These are phyloP conservation scores for Petrosia ficiformis DNA, from an alignment of 37 sponge, comb jelly and placozoan genomes.

Conservation along the genomic window DNA sequence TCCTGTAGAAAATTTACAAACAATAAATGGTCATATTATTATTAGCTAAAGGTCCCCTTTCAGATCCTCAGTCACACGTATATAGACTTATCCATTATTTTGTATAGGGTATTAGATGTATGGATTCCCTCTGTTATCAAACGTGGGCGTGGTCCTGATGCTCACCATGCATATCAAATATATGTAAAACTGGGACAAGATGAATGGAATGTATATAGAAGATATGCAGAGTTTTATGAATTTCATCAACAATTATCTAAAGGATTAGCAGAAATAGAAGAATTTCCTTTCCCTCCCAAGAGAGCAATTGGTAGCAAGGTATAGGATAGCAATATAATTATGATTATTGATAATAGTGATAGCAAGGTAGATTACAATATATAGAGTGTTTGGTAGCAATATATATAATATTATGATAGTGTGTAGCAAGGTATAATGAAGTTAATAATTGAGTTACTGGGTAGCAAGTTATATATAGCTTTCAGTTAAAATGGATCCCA, in stretches of 20 bases:
- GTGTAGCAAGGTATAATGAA: no score
- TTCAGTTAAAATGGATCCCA: no score
- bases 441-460: no score
- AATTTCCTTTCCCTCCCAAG: slow-evolving; percentile 89
- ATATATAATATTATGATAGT: no score
- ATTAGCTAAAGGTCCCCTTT: no score
- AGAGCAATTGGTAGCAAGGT: slow-evolving; percentile 80
- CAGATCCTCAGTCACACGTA: no score
- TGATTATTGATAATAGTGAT: background rate
- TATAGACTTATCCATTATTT: no score
- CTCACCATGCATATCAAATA: slow-evolving; percentile 90
- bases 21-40: no score
- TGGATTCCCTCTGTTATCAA: slow-evolving; percentile 93
- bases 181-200: slow-evolving; percentile 61
- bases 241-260: slow-evolving; percentile 66
- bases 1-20: no score
- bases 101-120: slow-evolving; percentile 53
- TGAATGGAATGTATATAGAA: slow-evolving; percentile 94
- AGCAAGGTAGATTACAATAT: no score
- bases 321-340: background rate
- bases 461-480: no score
- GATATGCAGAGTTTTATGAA: slow-evolving; percentile 90
- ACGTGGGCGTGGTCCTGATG: slow-evolving; percentile 65
- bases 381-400: no score
- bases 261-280: slow-evolving; percentile 26